Base-by-base conservation (phyloP, 1,140 invertebrate genomes). In the Drosophila murphyi region DNA sequence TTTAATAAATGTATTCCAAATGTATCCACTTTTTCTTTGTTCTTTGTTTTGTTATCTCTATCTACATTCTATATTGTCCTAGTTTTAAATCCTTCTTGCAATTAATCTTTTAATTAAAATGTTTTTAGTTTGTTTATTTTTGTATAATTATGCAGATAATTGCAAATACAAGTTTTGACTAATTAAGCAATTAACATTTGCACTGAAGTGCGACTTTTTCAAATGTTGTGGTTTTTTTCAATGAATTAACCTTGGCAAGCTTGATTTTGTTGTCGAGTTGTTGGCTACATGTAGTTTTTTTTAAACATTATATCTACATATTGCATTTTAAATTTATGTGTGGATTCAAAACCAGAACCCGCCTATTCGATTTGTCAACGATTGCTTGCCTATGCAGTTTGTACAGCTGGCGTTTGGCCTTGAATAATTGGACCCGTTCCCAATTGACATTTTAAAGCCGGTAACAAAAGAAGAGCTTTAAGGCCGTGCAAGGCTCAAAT, bases 181-280 rank as follows among this genome's bases (percentile, higher is more conserved):
- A 82, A 87, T 87, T 72, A 72, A 87, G 76, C 63, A 86, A 82
- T 87, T 86, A 87, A 60, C 82, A 87, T 79, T 76, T 87, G 50
- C 82, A 78, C 54, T 69, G 52, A 72, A 63, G 71, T 72, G 82
- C 45, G 67, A 69, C 70, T 63, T 43, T 5, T 39, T 50, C 47
- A 37, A 39, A 34, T 32, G 2, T 20, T 52, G 31, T 32, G 31
- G 2, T 28, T 12, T 32, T n/a, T 64, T 47, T 68, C 34, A 50
- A 12, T 35, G 41, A 41, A 12, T 6, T 55, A 78, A 61, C 82
- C 82, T 78, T 87, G 74, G 63, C 55, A 52, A 65, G 74, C 29
- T 64, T 69, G 74, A 48, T 45, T 65, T 34, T 52, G 73, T 61
- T 59, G 34, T 8, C 52, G 45, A 52, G 7, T 37, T 6, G 5